Base-by-base conservation (phyloP, 2,888 invertebrate species). In the Antheraea yamamai region DNA sequence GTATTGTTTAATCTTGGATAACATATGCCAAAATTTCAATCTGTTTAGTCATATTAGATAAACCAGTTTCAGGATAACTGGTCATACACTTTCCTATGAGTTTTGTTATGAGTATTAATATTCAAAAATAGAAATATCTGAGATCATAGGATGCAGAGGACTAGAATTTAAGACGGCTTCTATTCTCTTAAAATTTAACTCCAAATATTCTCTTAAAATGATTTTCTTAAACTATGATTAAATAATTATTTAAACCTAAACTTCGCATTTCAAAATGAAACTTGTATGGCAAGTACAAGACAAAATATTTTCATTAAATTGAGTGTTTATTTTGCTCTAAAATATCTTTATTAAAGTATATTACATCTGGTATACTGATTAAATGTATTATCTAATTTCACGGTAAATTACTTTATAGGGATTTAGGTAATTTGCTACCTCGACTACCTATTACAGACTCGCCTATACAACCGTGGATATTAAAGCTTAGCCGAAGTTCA, bases 401-500 rank as follows among this genome's bases (percentile, higher is more conserved):
- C 12, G 14, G 26, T 64, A 64, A 64, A 64, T 26, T 64, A 64
- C 12, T 64, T 26, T 26, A 26, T 26, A 64, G 64, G 26, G 64
- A 64, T 26, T 64, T 26, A 64, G 51, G 16, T 72, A 23, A 30
- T 4, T 35, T 55, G 70, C 71, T 6, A 23, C 75, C 52, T 73
- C 68, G 26, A 47, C 8, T 55, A 74, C 55, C 58, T 30, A 7
- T 26, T 64, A 30, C 23, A 73, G 55, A 55, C 39, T 64, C 39
- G 73, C 26, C 35, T 71, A 73, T 20, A 20, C 52, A 75, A 76
- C 52, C 70, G 39, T n/a, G 71, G 26, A n/a, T 58, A 73, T 52
- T 75, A 68, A 73, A 68, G 72, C 23, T 47, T 47, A 51, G 55
- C 39, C 23, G 71, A 74, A 64, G 64, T 75, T 58, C 72, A 76